These are phyloP conservation scores for Drosophila lutescens DNA, from an alignment of 2,888 invertebrate species.

Conservation along the genomic window DNA sequence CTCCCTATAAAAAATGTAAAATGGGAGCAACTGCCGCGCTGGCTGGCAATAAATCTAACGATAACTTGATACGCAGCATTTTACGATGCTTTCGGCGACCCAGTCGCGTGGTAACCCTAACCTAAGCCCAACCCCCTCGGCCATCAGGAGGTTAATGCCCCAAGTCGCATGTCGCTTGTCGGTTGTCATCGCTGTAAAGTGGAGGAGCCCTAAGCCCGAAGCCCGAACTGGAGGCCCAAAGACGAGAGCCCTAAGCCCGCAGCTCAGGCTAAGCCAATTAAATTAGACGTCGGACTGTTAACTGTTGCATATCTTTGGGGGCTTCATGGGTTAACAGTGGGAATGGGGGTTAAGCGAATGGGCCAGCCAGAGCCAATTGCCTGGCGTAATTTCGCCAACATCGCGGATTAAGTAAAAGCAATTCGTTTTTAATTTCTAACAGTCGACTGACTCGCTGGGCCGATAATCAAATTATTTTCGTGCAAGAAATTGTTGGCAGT, in stretches of 20 bases:
- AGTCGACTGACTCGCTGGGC: neutral
- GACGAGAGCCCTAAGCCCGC: constrained; percentile 23
- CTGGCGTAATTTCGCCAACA: neutral
- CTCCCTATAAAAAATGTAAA: constrained; percentile 18
- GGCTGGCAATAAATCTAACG: constrained; percentile 61
- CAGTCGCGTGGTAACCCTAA: neutral
- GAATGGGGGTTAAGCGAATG: neutral
- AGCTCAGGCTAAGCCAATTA: constrained; percentile 56
- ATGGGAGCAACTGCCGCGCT: constrained; percentile 15
- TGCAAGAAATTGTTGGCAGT: neutral
- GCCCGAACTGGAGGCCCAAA: neutral
- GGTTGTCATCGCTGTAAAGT: constrained; percentile 16
- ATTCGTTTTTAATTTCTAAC: constrained; percentile 5
- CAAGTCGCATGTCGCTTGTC: neutral
- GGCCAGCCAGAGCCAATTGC: constrained; percentile 1
- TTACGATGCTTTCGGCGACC: constrained; percentile 51
- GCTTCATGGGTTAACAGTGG: constrained; percentile 15
- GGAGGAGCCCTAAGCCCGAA: constrained; percentile 10
- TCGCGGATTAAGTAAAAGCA: neutral
- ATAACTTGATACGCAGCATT: constrained; percentile 62
- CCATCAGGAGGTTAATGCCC: constrained; percentile 43
- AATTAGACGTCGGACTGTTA: constrained; percentile 42
- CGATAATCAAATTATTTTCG: neutral
- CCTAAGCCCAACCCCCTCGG: neutral
- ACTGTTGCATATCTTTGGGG: constrained; percentile 53